Conservation (phyloP, 2,113 vertebrate genomes). For the Hyla sarda region DNA sequence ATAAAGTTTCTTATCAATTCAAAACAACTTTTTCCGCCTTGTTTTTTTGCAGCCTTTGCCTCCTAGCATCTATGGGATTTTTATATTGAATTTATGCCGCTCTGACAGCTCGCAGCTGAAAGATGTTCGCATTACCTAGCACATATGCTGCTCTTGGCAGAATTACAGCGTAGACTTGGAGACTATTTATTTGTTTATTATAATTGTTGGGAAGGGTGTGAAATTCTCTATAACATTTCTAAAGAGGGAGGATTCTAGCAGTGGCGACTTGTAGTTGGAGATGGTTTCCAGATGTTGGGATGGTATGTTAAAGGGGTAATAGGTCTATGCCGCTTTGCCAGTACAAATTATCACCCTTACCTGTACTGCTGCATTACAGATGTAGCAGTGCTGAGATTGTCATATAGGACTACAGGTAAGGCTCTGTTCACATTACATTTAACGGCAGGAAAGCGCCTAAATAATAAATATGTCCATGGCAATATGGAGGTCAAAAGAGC, state of each 20-base stretch:
- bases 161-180: constrained; percentile 34
- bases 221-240: constrained; percentile 53
- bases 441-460: too few species aligned
- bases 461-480: too few species aligned
- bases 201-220: constrained; percentile 53
- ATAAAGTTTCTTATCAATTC: constrained; percentile 30
- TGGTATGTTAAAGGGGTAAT: neutral
- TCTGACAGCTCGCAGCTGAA: constrained; percentile 53
- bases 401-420: neutral
- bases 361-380: too few species aligned
- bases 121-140: constrained; percentile 39
- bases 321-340: neutral
- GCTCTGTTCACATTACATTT: too few species aligned
- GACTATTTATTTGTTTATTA: constrained; percentile 54
- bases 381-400: neutral
- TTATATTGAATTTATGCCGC: constrained; percentile 41
- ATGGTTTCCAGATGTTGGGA: constrained; percentile 46
- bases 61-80: neutral
- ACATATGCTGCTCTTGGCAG: constrained; percentile 54
- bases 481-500: too few species aligned
- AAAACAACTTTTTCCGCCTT: constrained; percentile 5
- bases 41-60: constrained; percentile 5
- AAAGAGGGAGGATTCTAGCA: constrained; percentile 52
- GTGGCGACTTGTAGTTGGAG: constrained; percentile 22
- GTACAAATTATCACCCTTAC: too few species aligned